A percentile compares a stretch with the other conserved stretches of the same genome.
phyloP scores from a whole-genome alignment of 2,797 vertebrate species.

The Myotis planiceps region DNA sequence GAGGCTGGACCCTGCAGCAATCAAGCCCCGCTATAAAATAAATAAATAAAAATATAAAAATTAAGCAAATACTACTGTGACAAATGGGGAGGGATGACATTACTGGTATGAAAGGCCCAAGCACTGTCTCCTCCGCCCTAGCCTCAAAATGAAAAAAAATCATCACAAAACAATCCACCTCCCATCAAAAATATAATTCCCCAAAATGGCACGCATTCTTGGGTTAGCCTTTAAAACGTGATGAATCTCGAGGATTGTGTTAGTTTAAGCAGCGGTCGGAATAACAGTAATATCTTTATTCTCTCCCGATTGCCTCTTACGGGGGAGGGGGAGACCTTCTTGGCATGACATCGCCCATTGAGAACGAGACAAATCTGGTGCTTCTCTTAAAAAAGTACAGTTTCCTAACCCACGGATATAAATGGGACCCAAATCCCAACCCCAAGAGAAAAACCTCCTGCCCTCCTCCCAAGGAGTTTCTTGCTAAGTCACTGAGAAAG shows the following conservation, averaged over 20 bases:
- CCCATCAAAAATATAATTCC: constrained; percentile 60
- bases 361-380: constrained; percentile 63
- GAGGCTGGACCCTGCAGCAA: constrained; percentile 80
- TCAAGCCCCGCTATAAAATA: constrained; percentile 79
- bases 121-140: constrained; percentile 58
- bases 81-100: constrained; percentile 75
- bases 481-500: constrained; percentile 85
- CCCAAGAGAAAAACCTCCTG: constrained; percentile 66
- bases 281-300: constrained; percentile 62
- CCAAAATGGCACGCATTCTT: constrained; percentile 50
- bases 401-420: constrained; percentile 49
- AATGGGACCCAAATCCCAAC: constrained; percentile 36
- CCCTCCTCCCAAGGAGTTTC: constrained; percentile 71
- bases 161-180: constrained; percentile 68
- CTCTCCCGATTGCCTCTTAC: constrained; percentile 31
- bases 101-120: constrained; percentile 80
- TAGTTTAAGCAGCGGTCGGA: constrained; percentile 29
- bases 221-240: constrained; percentile 54
- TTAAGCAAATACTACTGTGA: constrained; percentile 66
- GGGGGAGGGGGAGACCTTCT: constrained; percentile 21
- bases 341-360: constrained; percentile 76
- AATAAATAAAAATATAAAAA: not conserved
- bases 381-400: constrained; percentile 52
- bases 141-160: constrained; percentile 40
- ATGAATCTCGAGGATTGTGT: constrained; percentile 27